Conservation (phyloP, 2,113 vertebrate species). For the Sprattus sprattus region DNA sequence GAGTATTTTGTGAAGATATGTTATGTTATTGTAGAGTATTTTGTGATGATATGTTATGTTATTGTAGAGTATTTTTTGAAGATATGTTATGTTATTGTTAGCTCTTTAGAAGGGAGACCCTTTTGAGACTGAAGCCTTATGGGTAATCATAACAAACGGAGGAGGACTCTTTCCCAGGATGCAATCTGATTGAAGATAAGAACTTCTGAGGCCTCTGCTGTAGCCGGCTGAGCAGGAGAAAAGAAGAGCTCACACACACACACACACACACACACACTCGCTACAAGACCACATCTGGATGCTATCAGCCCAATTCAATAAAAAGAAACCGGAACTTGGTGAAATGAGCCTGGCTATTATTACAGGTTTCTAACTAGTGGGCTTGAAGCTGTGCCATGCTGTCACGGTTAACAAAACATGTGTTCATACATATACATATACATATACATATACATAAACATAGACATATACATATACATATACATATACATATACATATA, state of each 20-base stretch:
- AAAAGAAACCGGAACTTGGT: background rate
- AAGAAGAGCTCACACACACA: background rate
- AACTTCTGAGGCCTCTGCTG: background rate
- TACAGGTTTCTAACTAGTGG: background rate
- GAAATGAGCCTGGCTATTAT: background rate
- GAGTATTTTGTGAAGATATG: too few relatives aligned
- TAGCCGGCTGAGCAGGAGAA: background rate
- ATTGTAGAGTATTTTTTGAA: background rate
- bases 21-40: background rate
- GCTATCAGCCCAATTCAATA: background rate
- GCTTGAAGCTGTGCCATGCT: background rate
- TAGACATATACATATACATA: too few relatives aligned
- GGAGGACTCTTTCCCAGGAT: background rate
- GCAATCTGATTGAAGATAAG: background rate
- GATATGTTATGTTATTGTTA: background rate
- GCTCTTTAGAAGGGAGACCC: background rate
- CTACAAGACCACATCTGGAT: background rate
- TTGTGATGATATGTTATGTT: background rate
- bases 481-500: too few relatives aligned
- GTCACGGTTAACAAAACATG: background rate
- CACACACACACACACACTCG: too few relatives aligned
- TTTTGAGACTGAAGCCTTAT: background rate
- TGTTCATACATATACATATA: background rate
- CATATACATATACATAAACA: too few relatives aligned
- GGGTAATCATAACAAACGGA: background rate